Evolutionary conservation across 2,113 vertebrate species (phyloP), one percentile per base, ranked within the genome.

Genomic region (Myiopsitta monachus): DNA sequence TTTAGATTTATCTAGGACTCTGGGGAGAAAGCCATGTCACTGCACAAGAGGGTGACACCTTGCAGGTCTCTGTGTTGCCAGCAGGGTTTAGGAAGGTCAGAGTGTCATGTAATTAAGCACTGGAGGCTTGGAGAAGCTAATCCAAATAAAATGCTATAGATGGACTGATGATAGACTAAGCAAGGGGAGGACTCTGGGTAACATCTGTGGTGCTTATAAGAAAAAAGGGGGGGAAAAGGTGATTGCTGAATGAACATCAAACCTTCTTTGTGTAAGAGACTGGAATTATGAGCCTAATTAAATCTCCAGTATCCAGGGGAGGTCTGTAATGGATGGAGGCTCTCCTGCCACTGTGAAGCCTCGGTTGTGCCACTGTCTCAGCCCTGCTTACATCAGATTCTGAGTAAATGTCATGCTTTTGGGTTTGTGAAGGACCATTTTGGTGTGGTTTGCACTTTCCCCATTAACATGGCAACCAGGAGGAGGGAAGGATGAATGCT

Each of bases 211-310:
- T 38, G 19, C 15, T 21, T 49, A 52, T 69, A 70, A 70, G 30
- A 30, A 36, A 59, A 78, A 22, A 10, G 4, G 9, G 30, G 10
- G 15, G 6, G 10, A 39, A 69, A 39, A 46, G 18, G 2, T 28
- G 38, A 21, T 70, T 49, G 18, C 17, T 88, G 52, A 73, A 73
- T 47, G 23, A 75, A 43, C 7, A 11, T 59, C 41, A 62, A 67
- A 7, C 5, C 22, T 9, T 55, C 16, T 62, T 68, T 0, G 0
- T 44, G 8, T 67, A 14, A 1, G 8, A 41, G 26, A 11, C 28
- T 62, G 17, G 26, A 55, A 52, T 73, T 76, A 2, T 0, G 7
- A 75, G 19, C 28, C 33, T 51, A 12, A 70, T 3, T 67, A 49
- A 46, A 47, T 66, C 38, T 91, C 24, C 43, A 51, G 80, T 11